Evolutionary conservation across 1,140 invertebrate genomes (phyloP).

Genomic region (Uloborus diversus): DNA sequence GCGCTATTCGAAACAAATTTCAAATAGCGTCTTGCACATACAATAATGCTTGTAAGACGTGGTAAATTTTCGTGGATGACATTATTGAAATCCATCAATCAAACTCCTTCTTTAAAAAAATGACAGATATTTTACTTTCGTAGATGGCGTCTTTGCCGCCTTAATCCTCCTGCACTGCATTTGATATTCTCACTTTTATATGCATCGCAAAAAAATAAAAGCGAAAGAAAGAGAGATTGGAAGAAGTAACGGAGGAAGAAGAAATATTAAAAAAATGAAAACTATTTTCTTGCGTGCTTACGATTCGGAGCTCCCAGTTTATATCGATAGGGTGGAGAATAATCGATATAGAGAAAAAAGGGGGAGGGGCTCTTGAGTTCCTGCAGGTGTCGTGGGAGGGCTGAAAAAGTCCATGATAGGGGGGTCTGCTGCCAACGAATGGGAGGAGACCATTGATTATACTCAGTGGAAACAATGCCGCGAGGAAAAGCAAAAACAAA

Average conservation of each 20-base stretch:
- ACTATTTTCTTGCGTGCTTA: conserved; percentile 4
- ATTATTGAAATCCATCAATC: too few species aligned
- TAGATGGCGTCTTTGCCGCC: neutral
- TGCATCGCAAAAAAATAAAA: neutral
- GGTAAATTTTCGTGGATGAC: too few species aligned
- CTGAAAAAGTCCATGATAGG: conserved; percentile 45
- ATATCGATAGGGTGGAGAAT: conserved; percentile 37
- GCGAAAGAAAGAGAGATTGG: neutral
- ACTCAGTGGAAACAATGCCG: conserved; percentile 36
- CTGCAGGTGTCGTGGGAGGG: conserved; percentile 44
- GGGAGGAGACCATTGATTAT: conserved; percentile 41
- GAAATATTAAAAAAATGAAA: neutral
- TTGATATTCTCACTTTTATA: neutral
- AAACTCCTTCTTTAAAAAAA: neutral
- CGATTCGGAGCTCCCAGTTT: neutral
- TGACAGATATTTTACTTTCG: neutral
- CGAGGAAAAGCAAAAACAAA: neutral
- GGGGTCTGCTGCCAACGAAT: conserved; percentile 18
- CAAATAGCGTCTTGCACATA: too few species aligned
- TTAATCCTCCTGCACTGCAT: neutral
- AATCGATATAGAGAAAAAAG: conserved; percentile 33
- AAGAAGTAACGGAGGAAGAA: neutral
- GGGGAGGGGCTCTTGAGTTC: conserved; percentile 37
- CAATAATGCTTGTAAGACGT: too few species aligned
- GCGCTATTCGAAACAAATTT: too few species aligned